Percentiles rank a stretch among this genome's conserved stretches.
phyloP scores from a whole-genome alignment of 1,140 invertebrate species.

The Helicoverpa armigera region DNA sequence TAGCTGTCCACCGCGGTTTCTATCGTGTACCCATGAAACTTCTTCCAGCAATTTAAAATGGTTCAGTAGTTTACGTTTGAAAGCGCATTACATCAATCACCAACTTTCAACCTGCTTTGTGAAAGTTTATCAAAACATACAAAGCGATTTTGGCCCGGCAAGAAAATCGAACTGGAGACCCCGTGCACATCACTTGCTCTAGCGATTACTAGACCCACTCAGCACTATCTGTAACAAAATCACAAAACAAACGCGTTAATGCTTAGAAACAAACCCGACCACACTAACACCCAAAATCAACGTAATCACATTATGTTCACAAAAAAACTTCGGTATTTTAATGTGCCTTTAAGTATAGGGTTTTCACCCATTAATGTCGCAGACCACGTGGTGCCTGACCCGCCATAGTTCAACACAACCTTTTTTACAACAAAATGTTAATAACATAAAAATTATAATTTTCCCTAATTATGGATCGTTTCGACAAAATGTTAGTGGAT shows the following conservation, averaged over 20 bases:
- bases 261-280: neutral
- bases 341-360: constrained; percentile 41
- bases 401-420: constrained; percentile 37
- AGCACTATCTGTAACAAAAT: neutral
- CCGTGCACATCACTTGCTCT: no score
- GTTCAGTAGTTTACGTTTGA: no score
- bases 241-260: constrained; percentile 5
- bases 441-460: constrained; percentile 38
- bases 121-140: no score
- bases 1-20: no score
- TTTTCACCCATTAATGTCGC: constrained; percentile 28
- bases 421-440: constrained; percentile 31
- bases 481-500: neutral
- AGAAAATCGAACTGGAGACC: no score
- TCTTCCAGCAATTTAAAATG: no score
- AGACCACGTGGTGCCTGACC: constrained; percentile 31
- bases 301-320: constrained; percentile 2
- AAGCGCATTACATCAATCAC: no score
- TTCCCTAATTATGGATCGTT: constrained; percentile 38
- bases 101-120: no score
- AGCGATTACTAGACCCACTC: no score
- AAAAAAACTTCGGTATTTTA: constrained; percentile 24
- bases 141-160: no score
- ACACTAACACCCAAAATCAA: constrained; percentile 10
- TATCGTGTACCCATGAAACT: no score